Percentiles rank a stretch among this genome's conserved stretches.
phyloP scores from a whole-genome alignment of 2,113 vertebrate species.

The Ptilonorhynchus violaceus region DNA sequence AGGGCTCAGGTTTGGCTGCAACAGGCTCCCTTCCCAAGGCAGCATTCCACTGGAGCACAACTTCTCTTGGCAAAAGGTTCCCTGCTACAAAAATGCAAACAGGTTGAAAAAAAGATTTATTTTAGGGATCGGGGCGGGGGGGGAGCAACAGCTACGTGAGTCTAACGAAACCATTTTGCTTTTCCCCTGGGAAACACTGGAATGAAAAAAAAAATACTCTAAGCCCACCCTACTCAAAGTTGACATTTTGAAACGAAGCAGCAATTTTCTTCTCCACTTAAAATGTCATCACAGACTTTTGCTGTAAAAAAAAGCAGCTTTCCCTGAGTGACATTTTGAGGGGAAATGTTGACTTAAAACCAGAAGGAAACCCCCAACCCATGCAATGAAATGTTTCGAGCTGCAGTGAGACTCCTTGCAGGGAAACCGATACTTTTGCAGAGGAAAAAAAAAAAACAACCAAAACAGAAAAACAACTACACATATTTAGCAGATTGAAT shows the following conservation, averaged over 20 bases:
- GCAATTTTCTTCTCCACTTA: constrained; percentile 50
- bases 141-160: not conserved
- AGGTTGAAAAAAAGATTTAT: not conserved
- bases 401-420: not conserved
- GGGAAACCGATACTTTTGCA: not conserved
- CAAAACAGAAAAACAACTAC: not conserved
- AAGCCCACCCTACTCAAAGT: not conserved
- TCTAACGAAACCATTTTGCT: not conserved
- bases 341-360: constrained; percentile 44
- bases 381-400: not conserved
- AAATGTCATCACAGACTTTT: constrained; percentile 53
- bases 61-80: not conserved
- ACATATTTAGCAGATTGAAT: not conserved
- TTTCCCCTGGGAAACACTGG: not conserved
- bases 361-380: constrained; percentile 19
- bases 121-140: not conserved
- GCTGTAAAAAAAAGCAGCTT: not conserved
- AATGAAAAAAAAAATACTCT: not conserved
- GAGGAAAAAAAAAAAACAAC: not conserved
- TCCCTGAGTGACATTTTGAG: constrained; percentile 40
- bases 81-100: not conserved
- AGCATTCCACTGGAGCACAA: accelerated
- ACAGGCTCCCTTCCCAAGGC: not conserved
- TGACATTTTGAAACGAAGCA: constrained; percentile 48
- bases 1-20: not conserved